Evolutionary conservation across 2,797 vertebrate genomes (phyloP), one percentile per base, ranked within the genome.

Genomic region (Xenopus petersii): DNA sequence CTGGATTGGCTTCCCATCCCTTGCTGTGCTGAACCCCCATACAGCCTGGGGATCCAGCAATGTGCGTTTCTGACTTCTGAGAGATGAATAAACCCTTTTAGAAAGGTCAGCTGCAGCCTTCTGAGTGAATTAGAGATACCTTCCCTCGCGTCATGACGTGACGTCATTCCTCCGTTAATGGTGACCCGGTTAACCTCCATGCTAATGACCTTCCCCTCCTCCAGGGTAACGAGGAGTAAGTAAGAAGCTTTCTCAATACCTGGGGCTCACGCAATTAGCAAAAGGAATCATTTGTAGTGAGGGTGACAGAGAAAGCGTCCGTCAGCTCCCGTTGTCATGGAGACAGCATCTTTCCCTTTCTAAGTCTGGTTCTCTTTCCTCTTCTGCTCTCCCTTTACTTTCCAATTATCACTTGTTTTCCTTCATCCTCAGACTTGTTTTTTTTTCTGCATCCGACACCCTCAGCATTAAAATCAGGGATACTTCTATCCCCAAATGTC

Each of bases 91-190:
- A 17, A 11, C 58, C 58, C 58, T 21, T 58, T 58, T 26, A 26
- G 21, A 60, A 60, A 60, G 58, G 58, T 26, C 58, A 60, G 58
- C 10, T 26, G 13, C 21, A 58, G 15, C 55, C n/a, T 17, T 17
- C 69, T 4, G n/a, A 11, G 59, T 17, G 65, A 51, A 70, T 73
- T 69, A 73, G 58, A 15, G 11, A 33, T 62, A 10, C 24, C 12
- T 12, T 10, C 49, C 59, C 61, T 24, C 2, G 10, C 51, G 70
- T 70, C 76, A 64, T 49, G 3, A 5, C 12, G 24, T 78, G 71
- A 73, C 10, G 71, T 74, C 66, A 69, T 7, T 11, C 70, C 36
- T 78, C 65, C 70, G 70, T 73, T 73, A 78, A 60, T 78, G 30
- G 76, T 78, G 76, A 73, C 76, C 76, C 4, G 33, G 30, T 77